These are phyloP conservation scores for Fulica atra DNA, from an alignment of 2,113 vertebrate genomes.

Conservation along the genomic window DNA sequence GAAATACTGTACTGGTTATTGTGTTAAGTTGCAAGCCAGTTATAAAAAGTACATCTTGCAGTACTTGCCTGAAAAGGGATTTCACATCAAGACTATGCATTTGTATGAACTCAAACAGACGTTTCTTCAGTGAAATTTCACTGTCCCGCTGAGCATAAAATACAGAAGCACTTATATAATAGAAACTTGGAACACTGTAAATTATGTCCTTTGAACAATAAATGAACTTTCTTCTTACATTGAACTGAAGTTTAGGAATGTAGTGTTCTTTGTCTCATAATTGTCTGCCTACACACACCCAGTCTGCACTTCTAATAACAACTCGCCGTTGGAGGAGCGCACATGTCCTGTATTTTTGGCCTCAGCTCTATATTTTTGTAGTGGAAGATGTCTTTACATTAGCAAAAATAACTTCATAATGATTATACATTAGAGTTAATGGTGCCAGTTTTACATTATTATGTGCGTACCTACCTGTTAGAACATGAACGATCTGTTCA, in stretches of 20 bases:
- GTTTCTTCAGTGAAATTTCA: constrained; percentile 67
- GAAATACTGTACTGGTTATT: constrained; percentile 13
- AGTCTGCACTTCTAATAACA: constrained; percentile 37
- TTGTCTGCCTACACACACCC: constrained; percentile 41
- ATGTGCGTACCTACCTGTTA: background rate
- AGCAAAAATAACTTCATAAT: constrained; percentile 43
- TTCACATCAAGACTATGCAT: constrained; percentile 24
- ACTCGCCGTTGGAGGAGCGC: background rate
- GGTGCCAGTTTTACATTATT: background rate
- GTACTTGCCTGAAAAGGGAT: background rate
- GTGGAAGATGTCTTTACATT: constrained; percentile 41
- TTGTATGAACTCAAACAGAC: constrained; percentile 50
- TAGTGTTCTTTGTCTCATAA: constrained; percentile 56
- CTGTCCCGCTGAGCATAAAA: constrained; percentile 56
- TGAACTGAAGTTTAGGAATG: constrained; percentile 56
- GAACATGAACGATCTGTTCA: constrained; percentile 4
- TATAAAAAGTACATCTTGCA: background rate
- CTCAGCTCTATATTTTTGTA: constrained; percentile 42
- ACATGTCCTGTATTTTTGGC: constrained; percentile 40
- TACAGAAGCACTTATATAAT: constrained; percentile 60
- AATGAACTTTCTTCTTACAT: constrained; percentile 61
- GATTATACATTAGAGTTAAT: background rate
- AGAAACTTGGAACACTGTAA: constrained; percentile 68
- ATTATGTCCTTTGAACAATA: constrained; percentile 67
- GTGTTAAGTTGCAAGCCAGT: background rate